phyloP scores from a whole-genome alignment of 1,140 invertebrate species.

The Drosophila funebris region DNA sequence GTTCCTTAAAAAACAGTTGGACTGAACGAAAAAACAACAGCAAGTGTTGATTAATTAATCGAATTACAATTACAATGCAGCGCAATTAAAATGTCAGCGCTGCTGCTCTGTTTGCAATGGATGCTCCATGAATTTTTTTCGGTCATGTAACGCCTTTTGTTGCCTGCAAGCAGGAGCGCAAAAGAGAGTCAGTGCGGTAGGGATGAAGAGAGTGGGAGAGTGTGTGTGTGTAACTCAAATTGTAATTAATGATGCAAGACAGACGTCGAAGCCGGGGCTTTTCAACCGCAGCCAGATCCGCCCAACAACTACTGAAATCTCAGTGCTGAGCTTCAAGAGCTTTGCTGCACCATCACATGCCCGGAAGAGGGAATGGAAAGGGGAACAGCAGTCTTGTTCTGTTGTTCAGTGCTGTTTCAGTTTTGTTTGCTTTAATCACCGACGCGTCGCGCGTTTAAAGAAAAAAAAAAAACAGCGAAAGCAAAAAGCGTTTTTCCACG shows the following conservation, averaged over 20 bases:
- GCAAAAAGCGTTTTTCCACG: slow-evolving; percentile 36
- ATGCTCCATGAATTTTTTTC: slow-evolving; percentile 32
- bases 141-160: slow-evolving; percentile 27
- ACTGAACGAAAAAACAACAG: slow-evolving; percentile 12
- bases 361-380: neutral
- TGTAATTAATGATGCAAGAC: slow-evolving; percentile 82
- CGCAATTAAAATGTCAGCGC: slow-evolving; percentile 80
- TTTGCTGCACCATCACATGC: neutral
- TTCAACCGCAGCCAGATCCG: slow-evolving; percentile 32
- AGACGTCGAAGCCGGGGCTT: slow-evolving; percentile 42
- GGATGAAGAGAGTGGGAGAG: neutral
- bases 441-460: slow-evolving; percentile 68
- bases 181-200: neutral
- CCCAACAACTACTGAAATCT: slow-evolving; percentile 27
- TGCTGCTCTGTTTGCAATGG: slow-evolving; percentile 14
- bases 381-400: neutral
- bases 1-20: neutral
- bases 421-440: slow-evolving; percentile 76
- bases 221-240: slow-evolving; percentile 68
- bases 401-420: slow-evolving; percentile 31
- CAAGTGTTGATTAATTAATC: slow-evolving; percentile 77
- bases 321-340: slow-evolving; percentile 22
- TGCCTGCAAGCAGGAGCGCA: neutral
- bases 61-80: slow-evolving; percentile 71
- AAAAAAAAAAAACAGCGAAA: slow-evolving; percentile 7